Evolutionary conservation across 2,888 invertebrate genomes (phyloP).

Genomic region (Morpho achilles): DNA sequence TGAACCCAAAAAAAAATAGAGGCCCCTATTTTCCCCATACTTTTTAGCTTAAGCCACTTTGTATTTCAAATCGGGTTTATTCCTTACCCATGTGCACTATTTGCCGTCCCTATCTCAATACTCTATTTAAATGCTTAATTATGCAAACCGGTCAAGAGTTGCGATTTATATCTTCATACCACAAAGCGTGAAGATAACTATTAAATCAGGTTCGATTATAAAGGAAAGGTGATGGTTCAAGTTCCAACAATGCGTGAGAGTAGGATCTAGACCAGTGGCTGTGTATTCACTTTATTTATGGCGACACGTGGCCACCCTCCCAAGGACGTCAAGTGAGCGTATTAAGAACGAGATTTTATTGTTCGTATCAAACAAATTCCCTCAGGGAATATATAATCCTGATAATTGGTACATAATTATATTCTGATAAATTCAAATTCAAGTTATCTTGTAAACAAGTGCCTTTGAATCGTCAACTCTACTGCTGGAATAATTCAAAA

Average conservation of each 20-base stretch:
- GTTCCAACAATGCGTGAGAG: slow-evolving; percentile 7
- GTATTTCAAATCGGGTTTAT: slow-evolving; percentile 1
- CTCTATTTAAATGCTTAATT: slow-evolving; percentile 10
- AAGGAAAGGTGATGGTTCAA: slow-evolving; percentile 10
- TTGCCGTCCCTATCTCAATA: slow-evolving; percentile 7
- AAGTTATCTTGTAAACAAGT: too few relatives aligned
- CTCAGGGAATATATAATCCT: too few relatives aligned
- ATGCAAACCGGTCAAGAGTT: slow-evolving; percentile 24
- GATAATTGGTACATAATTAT: too few relatives aligned
- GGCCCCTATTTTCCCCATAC: too few relatives aligned
- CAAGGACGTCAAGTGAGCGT: slow-evolving; percentile 40
- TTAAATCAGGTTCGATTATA: slow-evolving; percentile 26
- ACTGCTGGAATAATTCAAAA: too few relatives aligned
- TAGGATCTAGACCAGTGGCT: neutral
- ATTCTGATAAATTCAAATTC: too few relatives aligned
- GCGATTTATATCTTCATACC: slow-evolving; percentile 32
- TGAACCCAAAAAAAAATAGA: too few relatives aligned
- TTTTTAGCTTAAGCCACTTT: too few relatives aligned
- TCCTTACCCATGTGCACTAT: neutral
- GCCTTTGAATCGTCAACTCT: too few relatives aligned
- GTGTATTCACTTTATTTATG: slow-evolving; percentile 21
- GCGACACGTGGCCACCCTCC: slow-evolving; percentile 48
- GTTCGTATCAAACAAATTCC: too few relatives aligned
- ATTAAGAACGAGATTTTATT: slow-evolving; percentile 1
- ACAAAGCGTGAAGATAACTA: slow-evolving; percentile 28